Percentiles rank a stretch among this genome's conserved stretches.
phyloP scores from a whole-genome alignment of 1,140 invertebrate genomes.

The Capitella teleta region DNA sequence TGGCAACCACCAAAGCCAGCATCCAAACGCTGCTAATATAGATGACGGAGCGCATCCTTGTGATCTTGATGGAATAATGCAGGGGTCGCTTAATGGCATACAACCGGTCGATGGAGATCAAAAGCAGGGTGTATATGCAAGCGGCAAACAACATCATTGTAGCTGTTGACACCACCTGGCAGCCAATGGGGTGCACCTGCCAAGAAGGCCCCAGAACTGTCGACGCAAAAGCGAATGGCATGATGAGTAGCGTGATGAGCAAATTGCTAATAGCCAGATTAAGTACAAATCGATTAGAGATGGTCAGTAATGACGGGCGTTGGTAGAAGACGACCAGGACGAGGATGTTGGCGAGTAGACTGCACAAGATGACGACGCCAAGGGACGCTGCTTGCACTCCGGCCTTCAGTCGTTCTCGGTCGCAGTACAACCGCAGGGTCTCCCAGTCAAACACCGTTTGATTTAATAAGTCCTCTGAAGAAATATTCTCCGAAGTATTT shows the following conservation, averaged over 20 bases:
- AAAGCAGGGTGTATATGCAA: constrained; percentile 58
- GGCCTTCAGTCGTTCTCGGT: no score
- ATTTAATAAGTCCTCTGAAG: no score
- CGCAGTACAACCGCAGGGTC: no score
- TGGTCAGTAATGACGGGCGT: constrained; percentile 47
- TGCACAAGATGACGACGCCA: constrained; percentile 15
- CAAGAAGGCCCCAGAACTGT: constrained; percentile 24
- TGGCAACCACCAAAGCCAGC: constrained; percentile 25
- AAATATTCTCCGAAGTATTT: no score
- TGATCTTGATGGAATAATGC: constrained; percentile 52
- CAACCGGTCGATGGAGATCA: constrained; percentile 75
- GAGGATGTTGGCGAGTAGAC: constrained; percentile 46
- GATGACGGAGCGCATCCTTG: constrained; percentile 56
- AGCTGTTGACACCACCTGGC: constrained; percentile 45
- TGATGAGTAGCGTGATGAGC: constrained; percentile 50
- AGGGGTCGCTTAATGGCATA: constrained; percentile 52
- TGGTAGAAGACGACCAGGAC: constrained; percentile 51
- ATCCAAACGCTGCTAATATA: constrained; percentile 58
- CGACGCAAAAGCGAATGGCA: constrained; percentile 48
- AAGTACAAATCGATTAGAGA: constrained; percentile 59
- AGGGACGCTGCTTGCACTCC: background rate
- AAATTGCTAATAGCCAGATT: constrained; percentile 57
- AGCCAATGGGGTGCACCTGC: constrained; percentile 36
- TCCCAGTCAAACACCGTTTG: no score
- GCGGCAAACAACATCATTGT: constrained; percentile 47